Base-by-base conservation (phyloP, 2,113 vertebrate genomes). In the Tragulus kanchil region DNA sequence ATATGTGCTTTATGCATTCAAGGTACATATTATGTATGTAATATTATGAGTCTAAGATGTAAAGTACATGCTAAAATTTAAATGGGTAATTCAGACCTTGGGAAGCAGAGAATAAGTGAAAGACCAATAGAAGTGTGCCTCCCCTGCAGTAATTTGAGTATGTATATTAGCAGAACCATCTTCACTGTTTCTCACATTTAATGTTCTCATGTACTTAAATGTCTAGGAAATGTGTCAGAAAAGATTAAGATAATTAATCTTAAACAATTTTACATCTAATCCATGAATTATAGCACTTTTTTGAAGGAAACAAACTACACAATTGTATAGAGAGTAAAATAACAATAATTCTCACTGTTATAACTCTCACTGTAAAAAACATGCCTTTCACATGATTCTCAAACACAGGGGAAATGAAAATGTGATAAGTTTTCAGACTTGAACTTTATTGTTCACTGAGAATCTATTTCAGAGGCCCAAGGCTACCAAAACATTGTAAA, bases 401-500 rank as follows among this genome's bases (percentile, higher is more conserved):
- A 96, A 94, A 75, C 19, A 96, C 4, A 75, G 17, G n/a, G n/a
- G 5, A 89, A 95, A 91, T 28, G 19, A 69, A 95, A 95, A 86
- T 31, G 1, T 21, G 6, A 97, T n/a, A 48, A 11, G 8, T 23
- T 90, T 95, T 58, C 31, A 75, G 79, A 65, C 81, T 90, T 89
- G n/a, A 59, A 25, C 58, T 94, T 93, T 52, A 52, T 87, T 85
- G 31, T 79, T 36, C 54, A 26, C 31, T 56, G 19, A 77, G 36
- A 83, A 15, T 65, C 13, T 56, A 73, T 88, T 95, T 90, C 25
- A 61, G 59, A 95, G 11, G 11, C 65, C 56, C 45, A 89, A 64
- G 6, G 4, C 8, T 23, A 89, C 28, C 28, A n/a, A 26, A 90
- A 79, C 8, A 85, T 54, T 45, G 36, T 25, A 78, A 65, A 59